Evolutionary conservation across 2,888 invertebrate species (phyloP).

Genomic region (Pammene aurita): DNA sequence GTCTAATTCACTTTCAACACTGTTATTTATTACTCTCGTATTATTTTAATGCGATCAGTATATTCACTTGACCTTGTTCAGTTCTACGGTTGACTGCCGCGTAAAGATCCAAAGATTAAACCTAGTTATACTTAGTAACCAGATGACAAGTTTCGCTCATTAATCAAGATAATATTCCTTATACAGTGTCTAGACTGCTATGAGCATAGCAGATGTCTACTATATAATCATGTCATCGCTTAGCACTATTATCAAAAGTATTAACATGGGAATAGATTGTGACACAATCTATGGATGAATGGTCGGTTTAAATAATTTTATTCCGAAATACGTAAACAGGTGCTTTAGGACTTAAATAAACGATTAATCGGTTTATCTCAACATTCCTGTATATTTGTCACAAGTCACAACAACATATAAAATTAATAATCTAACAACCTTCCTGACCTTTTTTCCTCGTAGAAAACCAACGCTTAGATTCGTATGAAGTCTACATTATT

Average conservation of each 20-base stretch:
- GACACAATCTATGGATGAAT: too few species aligned
- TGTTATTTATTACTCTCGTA: neutral
- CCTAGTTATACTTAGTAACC: slow-evolving; percentile 1
- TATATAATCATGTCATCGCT: slow-evolving; percentile 14
- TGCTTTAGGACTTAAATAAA: too few species aligned
- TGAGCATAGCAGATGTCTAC: neutral
- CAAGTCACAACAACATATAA: too few species aligned
- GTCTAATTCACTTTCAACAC: neutral
- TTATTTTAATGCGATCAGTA: neutral
- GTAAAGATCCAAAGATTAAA: slow-evolving; percentile 8
- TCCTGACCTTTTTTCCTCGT: too few species aligned
- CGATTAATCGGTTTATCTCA: too few species aligned
- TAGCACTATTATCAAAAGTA: neutral
- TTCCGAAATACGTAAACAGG: too few species aligned
- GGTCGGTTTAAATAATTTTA: too few species aligned
- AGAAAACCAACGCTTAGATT: too few species aligned
- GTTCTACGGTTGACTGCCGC: slow-evolving; percentile 3
- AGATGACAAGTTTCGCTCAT: slow-evolving; percentile 42
- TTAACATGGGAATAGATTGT: too few species aligned
- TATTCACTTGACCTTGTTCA: slow-evolving; percentile 21
- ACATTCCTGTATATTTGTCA: too few species aligned
- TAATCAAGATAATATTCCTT: slow-evolving; percentile 37
- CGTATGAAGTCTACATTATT: too few species aligned
- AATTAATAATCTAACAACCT: too few species aligned
- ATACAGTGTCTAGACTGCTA: slow-evolving; percentile 13